Evolutionary conservation across 2,113 vertebrate genomes (phyloP).

Genomic region (Martes martes): DNA sequence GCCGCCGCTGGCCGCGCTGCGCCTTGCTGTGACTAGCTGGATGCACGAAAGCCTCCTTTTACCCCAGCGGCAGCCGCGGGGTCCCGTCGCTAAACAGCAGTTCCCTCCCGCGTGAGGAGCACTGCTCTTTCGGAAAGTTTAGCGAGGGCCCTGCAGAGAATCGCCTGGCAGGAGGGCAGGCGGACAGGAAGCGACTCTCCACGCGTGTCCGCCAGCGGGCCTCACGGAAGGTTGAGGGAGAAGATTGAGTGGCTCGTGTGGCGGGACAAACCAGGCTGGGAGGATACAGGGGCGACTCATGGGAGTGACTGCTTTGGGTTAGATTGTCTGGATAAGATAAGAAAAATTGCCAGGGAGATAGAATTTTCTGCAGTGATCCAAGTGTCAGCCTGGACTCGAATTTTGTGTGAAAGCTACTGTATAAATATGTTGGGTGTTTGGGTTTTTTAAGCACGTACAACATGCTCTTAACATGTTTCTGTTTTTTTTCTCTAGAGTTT

Average conservation of each 20-base stretch:
- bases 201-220: rapidly evolving
- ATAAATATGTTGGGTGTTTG: not conserved
- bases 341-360: not conserved
- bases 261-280: not conserved
- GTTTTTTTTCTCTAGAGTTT: constrained; percentile 86
- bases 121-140: not conserved
- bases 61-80: rapidly evolving
- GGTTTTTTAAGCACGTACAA: rapidly evolving
- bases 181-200: not conserved
- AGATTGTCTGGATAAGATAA: not conserved
- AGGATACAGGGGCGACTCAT: rapidly evolving
- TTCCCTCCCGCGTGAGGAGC: too few species aligned
- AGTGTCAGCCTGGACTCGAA: rapidly evolving
- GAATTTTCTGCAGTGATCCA: too few species aligned
- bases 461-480: not conserved
- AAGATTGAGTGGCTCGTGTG: rapidly evolving
- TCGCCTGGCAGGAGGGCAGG: rapidly evolving
- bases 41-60: rapidly evolving
- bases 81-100: rapidly evolving
- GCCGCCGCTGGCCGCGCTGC: rapidly evolving
- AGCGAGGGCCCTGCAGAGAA: not conserved
- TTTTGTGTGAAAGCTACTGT: too few species aligned
- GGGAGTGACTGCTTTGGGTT: not conserved
- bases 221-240: not conserved
- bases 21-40: rapidly evolving